Percentiles rank a stretch among this genome's conserved stretches.
Evolutionary conservation across 2,113 vertebrate genomes (phyloP).

Genomic region (Zeus faber): DNA sequence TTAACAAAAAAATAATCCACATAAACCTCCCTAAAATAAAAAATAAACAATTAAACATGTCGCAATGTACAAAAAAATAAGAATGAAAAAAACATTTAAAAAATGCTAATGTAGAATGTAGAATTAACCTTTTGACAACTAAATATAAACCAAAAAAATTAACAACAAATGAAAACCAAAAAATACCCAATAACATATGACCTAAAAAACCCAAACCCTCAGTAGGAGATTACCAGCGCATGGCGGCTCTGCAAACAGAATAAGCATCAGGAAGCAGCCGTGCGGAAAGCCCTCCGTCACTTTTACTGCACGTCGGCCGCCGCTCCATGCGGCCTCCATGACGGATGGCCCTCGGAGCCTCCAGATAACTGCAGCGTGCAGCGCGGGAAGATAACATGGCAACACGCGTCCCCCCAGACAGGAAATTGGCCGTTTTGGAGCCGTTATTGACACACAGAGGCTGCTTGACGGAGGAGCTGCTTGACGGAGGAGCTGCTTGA

Average conservation of each 20-base stretch:
- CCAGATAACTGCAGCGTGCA: slow-evolving; percentile 57
- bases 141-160: no score
- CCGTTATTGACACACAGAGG: slow-evolving; percentile 60
- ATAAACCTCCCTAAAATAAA: no score
- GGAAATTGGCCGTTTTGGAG: slow-evolving; percentile 73
- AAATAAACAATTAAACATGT: no score
- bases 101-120: no score
- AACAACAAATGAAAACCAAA: no score
- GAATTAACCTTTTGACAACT: no score
- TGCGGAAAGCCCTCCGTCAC: slow-evolving; percentile 70
- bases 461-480: slow-evolving; percentile 53
- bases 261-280: slow-evolving; percentile 65
- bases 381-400: slow-evolving; percentile 63
- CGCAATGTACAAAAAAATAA: no score
- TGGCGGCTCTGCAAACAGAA: slow-evolving; percentile 48
- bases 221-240: no score
- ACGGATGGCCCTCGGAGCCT: slow-evolving; percentile 65
- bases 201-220: no score
- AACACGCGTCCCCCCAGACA: slow-evolving; percentile 65
- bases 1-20: no score
- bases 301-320: slow-evolving; percentile 72
- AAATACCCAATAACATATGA: no score
- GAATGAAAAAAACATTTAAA: no score
- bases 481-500: slow-evolving; percentile 15
- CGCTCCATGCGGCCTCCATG: slow-evolving; percentile 55